Evolutionary conservation across 64 coral and sea anemone genomes (phyloP).

Genomic region (Montipora foliosa): DNA sequence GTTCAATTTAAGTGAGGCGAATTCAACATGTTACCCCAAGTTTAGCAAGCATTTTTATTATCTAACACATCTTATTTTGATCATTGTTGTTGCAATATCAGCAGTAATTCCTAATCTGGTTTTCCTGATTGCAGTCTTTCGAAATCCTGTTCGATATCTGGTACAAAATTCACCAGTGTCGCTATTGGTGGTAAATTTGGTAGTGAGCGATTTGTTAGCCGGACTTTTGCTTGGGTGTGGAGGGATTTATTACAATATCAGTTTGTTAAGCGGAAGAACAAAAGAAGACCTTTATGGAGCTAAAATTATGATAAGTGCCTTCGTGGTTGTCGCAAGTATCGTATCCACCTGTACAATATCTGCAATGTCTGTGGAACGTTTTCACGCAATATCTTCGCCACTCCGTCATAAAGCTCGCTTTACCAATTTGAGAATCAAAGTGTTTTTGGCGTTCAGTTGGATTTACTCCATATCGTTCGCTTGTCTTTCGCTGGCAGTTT

Average conservation of each 20-base stretch:
- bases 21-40: not conserved
- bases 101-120: slow-evolving; percentile 8
- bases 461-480: not conserved
- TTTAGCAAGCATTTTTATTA: not conserved
- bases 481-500: not conserved
- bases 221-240: not conserved
- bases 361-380: slow-evolving; percentile 18
- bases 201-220: not conserved
- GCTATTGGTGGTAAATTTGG: not conserved
- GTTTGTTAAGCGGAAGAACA: not conserved
- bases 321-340: not conserved
- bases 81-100: not conserved
- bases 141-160: not conserved
- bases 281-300: not conserved
- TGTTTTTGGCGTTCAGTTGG: not conserved
- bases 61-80: not conserved
- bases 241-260: not conserved
- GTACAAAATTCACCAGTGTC: not conserved
- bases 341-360: not conserved
- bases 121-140: not conserved
- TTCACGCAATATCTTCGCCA: not conserved
- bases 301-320: not conserved
- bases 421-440: not conserved
- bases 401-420: not conserved
- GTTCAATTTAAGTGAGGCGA: not conserved